These are phyloP conservation scores for Tupaia chinensis DNA, from an alignment of 2,113 vertebrate species.

Conservation along the genomic window DNA sequence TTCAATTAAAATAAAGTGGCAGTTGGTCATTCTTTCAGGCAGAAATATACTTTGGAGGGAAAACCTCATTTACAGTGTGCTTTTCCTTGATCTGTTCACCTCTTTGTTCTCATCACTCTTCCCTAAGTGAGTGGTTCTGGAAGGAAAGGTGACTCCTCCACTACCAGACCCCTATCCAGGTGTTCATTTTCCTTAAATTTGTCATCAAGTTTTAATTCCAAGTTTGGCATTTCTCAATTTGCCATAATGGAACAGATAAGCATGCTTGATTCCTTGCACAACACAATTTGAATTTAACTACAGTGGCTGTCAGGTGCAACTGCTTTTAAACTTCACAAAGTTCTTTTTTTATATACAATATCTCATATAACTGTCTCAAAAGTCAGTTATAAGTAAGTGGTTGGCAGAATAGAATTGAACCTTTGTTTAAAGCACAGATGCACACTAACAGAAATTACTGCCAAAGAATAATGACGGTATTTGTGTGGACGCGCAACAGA, in stretches of 20 bases:
- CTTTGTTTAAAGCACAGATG: conserved; percentile 47
- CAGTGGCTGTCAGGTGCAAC: conserved; percentile 13
- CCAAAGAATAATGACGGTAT: conserved; percentile 58
- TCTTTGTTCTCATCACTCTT: background rate
- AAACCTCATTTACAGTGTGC: background rate
- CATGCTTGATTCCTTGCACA: conserved; percentile 50
- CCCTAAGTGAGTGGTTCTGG: background rate
- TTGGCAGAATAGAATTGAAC: conserved; percentile 48
- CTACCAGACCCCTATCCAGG: background rate
- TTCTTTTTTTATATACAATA: conserved; percentile 28
- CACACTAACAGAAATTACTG: conserved; percentile 42
- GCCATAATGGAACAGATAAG: conserved; percentile 30
- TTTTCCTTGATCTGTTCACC: background rate
- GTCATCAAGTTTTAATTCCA: conserved; percentile 45
- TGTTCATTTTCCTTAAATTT: conserved; percentile 57
- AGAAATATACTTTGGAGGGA: background rate
- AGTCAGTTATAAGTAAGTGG: conserved; percentile 60
- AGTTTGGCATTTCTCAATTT: conserved; percentile 44
- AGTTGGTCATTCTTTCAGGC: background rate
- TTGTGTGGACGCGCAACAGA: conserved; percentile 23
- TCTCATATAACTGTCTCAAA: conserved; percentile 58
- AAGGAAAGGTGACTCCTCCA: background rate
- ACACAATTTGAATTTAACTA: conserved; percentile 61
- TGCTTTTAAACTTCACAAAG: conserved; percentile 48
- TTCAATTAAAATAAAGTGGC: background rate